Evolutionary conservation across 2,797 vertebrate species (phyloP), one percentile per base, ranked within the genome.

Genomic region (Melanotaenia boesemani): DNA sequence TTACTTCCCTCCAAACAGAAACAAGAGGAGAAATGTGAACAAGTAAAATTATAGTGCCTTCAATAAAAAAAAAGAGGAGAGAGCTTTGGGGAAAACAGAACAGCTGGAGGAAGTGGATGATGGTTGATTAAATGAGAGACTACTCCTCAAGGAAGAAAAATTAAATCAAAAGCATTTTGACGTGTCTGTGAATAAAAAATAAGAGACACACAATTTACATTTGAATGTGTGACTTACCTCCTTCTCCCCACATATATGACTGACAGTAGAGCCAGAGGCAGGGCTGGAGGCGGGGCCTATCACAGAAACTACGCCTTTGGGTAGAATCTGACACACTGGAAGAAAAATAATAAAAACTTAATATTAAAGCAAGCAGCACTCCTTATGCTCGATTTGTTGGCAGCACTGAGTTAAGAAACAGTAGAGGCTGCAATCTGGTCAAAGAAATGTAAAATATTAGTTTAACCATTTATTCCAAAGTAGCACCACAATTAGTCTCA

Each of bases 221-320:
- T 39, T 57, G 44, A 18, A 20, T 61, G 55, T 66, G 64, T 66
- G 37, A 67, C 92, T 95, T 82, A 98, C 97, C 96, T 98, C 97
- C 86, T 98, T 98, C 84, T 98, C 97, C 34, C 97, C 97, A 88
- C 97, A 98, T 89, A 98, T 97, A 91, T 98, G 97, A 95, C 97
- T 98, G 94, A 98, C 96, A 67, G 96, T 97, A 50, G 97, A 96
- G 63, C 96, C 96, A 36, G 97, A 97, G 54, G 97, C 96, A 20
- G 97, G 96, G 87, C 97, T 97, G 83, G 96, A 96, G 41, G 97
- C 96, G 22, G 97, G 97, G 58, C 97, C 97, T 73, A 98, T 94
- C 76, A 98, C 96, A 18, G 97, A 96, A 50, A 97, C 97, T 8
- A 98, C 96, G 24, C 97, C 97, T 89, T 97, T 97, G 72, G 97